A percentile compares a stretch with the other conserved stretches of the same genome.
These are phyloP conservation scores for Xiphophorus birchmanni DNA, from an alignment of 2,797 vertebrate species.

Conservation along the genomic window DNA sequence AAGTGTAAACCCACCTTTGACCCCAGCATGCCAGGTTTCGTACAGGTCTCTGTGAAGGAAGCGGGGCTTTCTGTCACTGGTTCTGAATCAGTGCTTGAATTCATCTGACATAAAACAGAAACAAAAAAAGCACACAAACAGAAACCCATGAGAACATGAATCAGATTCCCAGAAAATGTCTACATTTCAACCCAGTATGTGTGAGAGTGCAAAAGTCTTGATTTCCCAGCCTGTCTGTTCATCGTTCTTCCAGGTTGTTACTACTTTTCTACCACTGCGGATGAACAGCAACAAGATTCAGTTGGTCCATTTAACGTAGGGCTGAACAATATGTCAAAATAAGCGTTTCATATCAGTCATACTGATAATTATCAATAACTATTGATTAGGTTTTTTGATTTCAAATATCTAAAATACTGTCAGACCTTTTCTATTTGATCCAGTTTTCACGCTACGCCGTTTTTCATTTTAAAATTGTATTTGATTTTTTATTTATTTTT, in stretches of 20 bases:
- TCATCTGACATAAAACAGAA: conserved; percentile 30
- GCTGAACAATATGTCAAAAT: too few relatives aligned
- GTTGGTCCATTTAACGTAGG: not conserved
- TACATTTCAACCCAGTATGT: not conserved
- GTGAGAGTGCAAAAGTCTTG: not conserved
- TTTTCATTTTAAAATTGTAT: too few relatives aligned
- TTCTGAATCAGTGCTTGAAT: conserved; percentile 40
- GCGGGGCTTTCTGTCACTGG: conserved; percentile 14
- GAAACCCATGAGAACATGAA: not conserved
- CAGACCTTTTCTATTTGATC: too few relatives aligned
- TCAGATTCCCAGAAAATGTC: not conserved
- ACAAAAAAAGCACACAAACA: not conserved
- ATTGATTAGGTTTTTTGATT: too few relatives aligned
- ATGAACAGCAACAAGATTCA: not conserved
- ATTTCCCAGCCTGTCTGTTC: not conserved
- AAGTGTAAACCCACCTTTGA: conserved; percentile 64
- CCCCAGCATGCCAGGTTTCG: conserved; percentile 26
- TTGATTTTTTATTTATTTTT: too few relatives aligned
- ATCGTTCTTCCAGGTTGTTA: not conserved
- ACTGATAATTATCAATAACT: too few relatives aligned
- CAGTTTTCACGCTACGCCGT: too few relatives aligned
- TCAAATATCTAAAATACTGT: too few relatives aligned
- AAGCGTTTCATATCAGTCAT: too few relatives aligned
- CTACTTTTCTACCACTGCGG: not conserved
- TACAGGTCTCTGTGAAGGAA: conserved; percentile 21